Evolutionary conservation across 1,140 invertebrate species (phyloP).

Genomic region (Trichoplusia ni): DNA sequence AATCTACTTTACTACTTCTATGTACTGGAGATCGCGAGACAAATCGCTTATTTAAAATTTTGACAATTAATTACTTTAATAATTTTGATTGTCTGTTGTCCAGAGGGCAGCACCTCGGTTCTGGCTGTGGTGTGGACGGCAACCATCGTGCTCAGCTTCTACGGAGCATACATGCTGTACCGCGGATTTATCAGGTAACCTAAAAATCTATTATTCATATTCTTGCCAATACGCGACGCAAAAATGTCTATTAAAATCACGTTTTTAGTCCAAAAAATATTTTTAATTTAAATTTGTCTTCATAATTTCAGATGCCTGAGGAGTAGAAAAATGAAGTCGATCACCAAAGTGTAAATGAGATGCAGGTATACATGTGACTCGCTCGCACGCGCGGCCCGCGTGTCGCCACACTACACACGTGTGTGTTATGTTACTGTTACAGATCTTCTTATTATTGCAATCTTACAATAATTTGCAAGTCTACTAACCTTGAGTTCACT

Average conservation of each 20-base stretch:
- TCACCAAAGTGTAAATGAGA: slow-evolving; percentile 68
- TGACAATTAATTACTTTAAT: not conserved
- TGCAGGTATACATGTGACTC: slow-evolving; percentile 16
- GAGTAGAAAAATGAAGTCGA: slow-evolving; percentile 66
- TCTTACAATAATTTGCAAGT: slow-evolving; percentile 12
- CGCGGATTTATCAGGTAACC: slow-evolving; percentile 64
- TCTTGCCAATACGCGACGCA: not conserved
- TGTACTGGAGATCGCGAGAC: no score
- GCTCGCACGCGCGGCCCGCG: slow-evolving; percentile 26
- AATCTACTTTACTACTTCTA: no score
- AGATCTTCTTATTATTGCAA: not conserved
- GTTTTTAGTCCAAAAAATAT: no score
- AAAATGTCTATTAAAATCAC: no score
- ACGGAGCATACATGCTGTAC: slow-evolving; percentile 66
- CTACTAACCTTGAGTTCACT: slow-evolving; percentile 26
- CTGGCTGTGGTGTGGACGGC: slow-evolving; percentile 69
- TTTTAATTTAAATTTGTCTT: not conserved
- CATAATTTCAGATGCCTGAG: slow-evolving; percentile 57
- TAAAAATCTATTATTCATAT: not conserved
- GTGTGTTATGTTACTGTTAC: slow-evolving; percentile 17
- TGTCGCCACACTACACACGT: slow-evolving; percentile 25
- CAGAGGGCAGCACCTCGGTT: slow-evolving; percentile 67
- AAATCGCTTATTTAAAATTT: not conserved
- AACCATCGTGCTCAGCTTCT: slow-evolving; percentile 65
- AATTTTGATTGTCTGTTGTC: not conserved